phyloP scores from a whole-genome alignment of 2,113 vertebrate species.

The Morone saxatilis region DNA sequence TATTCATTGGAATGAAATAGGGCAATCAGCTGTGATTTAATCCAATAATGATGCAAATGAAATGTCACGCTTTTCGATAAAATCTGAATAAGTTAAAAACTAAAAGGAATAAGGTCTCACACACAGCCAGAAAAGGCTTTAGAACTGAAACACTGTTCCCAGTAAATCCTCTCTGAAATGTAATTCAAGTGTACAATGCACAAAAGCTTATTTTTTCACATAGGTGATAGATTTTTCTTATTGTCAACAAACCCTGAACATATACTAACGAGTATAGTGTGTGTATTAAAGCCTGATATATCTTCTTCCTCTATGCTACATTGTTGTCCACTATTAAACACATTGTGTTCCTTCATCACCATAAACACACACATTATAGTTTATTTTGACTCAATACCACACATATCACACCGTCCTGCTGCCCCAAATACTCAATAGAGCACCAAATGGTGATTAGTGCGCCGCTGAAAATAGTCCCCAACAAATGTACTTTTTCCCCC shows the following conservation, averaged over 20 bases:
- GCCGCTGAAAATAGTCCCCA: neutral
- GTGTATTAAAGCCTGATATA: neutral
- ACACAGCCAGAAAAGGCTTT: neutral
- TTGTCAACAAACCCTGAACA: neutral
- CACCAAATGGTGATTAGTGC: neutral
- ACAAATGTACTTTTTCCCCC: neutral
- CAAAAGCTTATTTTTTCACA: neutral
- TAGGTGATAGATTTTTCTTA: neutral
- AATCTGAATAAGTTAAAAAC: conserved; percentile 13
- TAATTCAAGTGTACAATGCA: neutral
- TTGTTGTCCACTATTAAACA: neutral
- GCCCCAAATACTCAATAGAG: neutral
- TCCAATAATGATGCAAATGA: conserved; percentile 4
- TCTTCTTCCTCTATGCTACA: neutral
- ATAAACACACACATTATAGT: neutral
- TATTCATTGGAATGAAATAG: conserved; percentile 9
- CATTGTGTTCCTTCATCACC: neutral
- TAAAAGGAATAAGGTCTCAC: neutral
- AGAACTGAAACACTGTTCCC: neutral
- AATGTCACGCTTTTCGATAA: neutral
- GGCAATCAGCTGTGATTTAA: neutral
- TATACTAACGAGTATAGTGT: neutral
- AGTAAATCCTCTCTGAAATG: neutral
- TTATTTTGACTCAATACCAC: neutral
- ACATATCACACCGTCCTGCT: neutral